Base-by-base conservation (phyloP, 2,888 invertebrate genomes). In the Sialis fuliginosa region DNA sequence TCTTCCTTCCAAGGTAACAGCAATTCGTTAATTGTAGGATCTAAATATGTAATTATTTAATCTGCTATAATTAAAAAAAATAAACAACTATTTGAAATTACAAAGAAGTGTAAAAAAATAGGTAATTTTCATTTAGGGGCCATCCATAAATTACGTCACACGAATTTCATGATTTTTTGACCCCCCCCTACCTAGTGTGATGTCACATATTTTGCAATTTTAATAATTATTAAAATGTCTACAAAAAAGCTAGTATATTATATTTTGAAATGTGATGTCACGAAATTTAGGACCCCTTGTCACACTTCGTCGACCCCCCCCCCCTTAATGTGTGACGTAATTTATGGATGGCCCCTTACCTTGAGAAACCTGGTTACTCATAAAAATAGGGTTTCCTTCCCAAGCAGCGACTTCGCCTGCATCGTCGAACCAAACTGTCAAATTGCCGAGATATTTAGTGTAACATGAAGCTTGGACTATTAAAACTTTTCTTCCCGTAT, bases 401-500 rank as follows among this genome's bases (percentile, higher is more conserved):
- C 79, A 87, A 6, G 63, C 56, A 6, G 67, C 62, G 1, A 87
- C 65, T 50, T 77, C 71, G 5, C 88, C 88, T 0, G 68, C 57
- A 0, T 71, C 66, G 60, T 89, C 74, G 57, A 88, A 82, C 54
- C 63, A 73, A 1, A 89, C 70, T 31, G 78, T 76, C 44, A 91
- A 68, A 58, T 80, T 75, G 8, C 90, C 90, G 39, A 91, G 65
- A 60, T 88, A 91, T 57, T 79, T 77, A 1, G 80, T 77, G 62
- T 75, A 82, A 47, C 79, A 75, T 0, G 77, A 73, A 1, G 84
- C 81, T 62, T 84, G 84, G 10, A 83, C 81, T 42, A 84, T 72
- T 7, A 79, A 64, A 3, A 81, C 74, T 61, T 69, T 55, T 4
- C 72, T 68, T 8, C 73, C 72, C 39, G 67, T 63, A 9, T 58